Percentiles rank a stretch among this genome's conserved stretches.
Evolutionary conservation across 2,113 vertebrate genomes (phyloP).

Genomic region (Aramus guarauna): DNA sequence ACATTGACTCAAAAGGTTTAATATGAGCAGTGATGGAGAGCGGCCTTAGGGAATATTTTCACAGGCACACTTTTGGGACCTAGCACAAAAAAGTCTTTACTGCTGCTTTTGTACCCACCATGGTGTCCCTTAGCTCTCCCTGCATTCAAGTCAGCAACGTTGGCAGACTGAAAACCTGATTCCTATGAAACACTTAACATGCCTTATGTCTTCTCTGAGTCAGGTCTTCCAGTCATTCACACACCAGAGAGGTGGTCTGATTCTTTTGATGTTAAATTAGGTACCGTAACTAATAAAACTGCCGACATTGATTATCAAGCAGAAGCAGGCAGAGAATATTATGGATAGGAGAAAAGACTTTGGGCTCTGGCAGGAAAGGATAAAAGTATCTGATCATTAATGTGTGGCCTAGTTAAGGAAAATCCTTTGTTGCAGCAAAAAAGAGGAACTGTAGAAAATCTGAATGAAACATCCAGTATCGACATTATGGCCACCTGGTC

Average conservation of each 20-base stretch:
- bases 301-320: constrained; percentile 2
- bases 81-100: constrained; percentile 25
- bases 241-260: constrained; percentile 45
- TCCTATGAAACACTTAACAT: neutral
- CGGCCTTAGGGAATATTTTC: constrained; percentile 40
- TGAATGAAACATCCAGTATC: neutral
- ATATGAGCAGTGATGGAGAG: neutral
- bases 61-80: constrained; percentile 23
- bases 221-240: constrained; percentile 6
- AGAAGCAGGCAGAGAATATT: neutral
- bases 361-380: constrained; percentile 12
- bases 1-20: constrained; percentile 13
- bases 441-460: neutral
- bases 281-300: constrained; percentile 14
- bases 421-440: constrained; percentile 22
- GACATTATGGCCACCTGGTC: neutral
- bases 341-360: neutral
- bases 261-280: constrained; percentile 56
- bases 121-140: neutral
- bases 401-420: constrained; percentile 45
- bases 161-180: neutral
- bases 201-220: neutral
- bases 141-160: neutral
- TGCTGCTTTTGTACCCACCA: constrained; percentile 12
- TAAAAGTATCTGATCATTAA: constrained; percentile 13